Evolutionary conservation across 2,797 vertebrate genomes (phyloP), one percentile per base, ranked within the genome.

Genomic region (Vespertilio murinus): DNA sequence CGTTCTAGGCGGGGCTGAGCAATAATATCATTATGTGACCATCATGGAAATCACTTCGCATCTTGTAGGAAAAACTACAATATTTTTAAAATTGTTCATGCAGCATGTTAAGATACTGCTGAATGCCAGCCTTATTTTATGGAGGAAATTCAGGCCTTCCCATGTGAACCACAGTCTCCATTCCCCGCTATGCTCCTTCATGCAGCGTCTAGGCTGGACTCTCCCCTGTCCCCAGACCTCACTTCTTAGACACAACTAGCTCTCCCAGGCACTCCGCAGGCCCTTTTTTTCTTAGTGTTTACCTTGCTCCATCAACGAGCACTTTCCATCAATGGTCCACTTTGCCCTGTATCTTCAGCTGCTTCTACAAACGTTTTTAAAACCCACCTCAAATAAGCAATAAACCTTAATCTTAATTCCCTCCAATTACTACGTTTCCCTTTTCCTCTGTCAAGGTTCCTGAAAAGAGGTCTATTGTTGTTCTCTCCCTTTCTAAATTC

Each of bases 101-200:
- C 11, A 25, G 69, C 22, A 13, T 16, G 2, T 82, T 79, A 67
- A 54, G 22, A 16, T 86, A 8, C 10, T 22, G 38, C 14, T 78
- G 20, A 91, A 61, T 6, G 8, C 56, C 49, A 10, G 8, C 35
- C 42, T 78, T 56, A 7, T 56, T 42, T 84, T 82, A 54, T 28
- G 22, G 56, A 64, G 25, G 22, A 33, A 56, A 64, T 52, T 47
- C 18, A 77, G 33, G 59, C 67, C 65, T 91, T 86, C 91, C 22
- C 16, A 1, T 8, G 10, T 23, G 75, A 67, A 89, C n/a, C 14
- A 3, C 40, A 22, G 56, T n/a, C 64, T 77, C 18, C 4, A 2
- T 45, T 25, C 25, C n/a, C 33, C 49, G 9, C 30, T 5, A 0
- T 0, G 1, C 3, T 6, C 4, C 12, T 2, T 12, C 56, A 13